Percentiles rank a stretch among this genome's conserved stretches.
These are phyloP conservation scores for Colletes collaris DNA, from an alignment of 2,888 invertebrate genomes.

Conservation along the genomic window DNA sequence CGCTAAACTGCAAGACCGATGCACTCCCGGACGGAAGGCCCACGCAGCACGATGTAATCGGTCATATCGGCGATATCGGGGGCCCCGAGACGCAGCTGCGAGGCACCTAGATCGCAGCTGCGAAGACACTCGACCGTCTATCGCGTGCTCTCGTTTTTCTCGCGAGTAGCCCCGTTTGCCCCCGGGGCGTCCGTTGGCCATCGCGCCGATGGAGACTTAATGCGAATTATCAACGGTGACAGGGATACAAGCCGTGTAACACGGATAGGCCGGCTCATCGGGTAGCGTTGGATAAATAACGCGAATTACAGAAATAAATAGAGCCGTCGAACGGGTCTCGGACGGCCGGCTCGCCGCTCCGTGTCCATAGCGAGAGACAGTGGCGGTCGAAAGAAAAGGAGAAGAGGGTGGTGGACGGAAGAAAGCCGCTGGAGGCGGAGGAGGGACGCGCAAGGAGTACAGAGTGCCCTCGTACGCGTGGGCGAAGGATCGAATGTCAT, in stretches of 20 bases:
- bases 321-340: slow-evolving; percentile 75
- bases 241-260: slow-evolving; percentile 43
- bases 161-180: not conserved
- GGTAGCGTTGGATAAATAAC: slow-evolving; percentile 61
- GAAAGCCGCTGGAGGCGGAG: slow-evolving; percentile 37
- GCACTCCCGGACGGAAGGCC: slow-evolving; percentile 43
- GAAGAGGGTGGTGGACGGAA: slow-evolving; percentile 20
- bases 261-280: slow-evolving; percentile 43
- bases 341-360: slow-evolving; percentile 51
- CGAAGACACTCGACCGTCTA: slow-evolving; percentile 20
- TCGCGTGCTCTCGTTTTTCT: slow-evolving; percentile 32
- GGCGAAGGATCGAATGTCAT: slow-evolving; percentile 81
- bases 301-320: slow-evolving; percentile 77
- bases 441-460: slow-evolving; percentile 46
- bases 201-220: slow-evolving; percentile 42
- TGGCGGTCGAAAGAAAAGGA: slow-evolving; percentile 47
- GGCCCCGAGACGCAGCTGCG: slow-evolving; percentile 51
- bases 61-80: slow-evolving; percentile 49
- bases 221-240: slow-evolving; percentile 62
- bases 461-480: slow-evolving; percentile 69
- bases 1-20: slow-evolving; percentile 49
- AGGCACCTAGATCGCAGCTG: slow-evolving; percentile 39
- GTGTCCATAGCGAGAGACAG: slow-evolving; percentile 33
- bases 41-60: slow-evolving; percentile 55
- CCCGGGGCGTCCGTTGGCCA: slow-evolving; percentile 5